Conservation (phyloP, 2,113 vertebrate species). For the Cepphus grylle region DNA sequence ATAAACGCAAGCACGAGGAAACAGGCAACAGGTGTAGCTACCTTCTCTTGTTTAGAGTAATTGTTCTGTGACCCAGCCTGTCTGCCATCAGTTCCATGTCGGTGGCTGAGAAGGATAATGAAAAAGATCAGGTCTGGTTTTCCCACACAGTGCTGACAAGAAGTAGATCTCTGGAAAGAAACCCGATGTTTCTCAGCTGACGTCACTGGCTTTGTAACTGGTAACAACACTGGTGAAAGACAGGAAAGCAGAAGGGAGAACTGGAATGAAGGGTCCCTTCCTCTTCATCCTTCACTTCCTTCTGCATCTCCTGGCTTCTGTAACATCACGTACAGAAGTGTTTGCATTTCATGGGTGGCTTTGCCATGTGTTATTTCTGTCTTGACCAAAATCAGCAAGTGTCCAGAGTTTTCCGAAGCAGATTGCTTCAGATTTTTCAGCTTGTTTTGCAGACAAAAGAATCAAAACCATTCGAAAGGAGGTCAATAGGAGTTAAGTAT, state of each 20-base stretch:
- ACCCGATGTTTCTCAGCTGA: neutral
- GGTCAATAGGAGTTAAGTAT: slow-evolving; percentile 48
- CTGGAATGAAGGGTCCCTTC: neutral
- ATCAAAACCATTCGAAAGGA: slow-evolving; percentile 36
- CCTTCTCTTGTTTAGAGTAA: neutral
- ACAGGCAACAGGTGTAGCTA: neutral
- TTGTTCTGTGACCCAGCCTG: neutral
- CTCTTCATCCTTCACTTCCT: neutral
- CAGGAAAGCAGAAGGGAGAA: neutral
- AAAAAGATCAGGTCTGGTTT: neutral
- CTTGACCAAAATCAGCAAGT: neutral
- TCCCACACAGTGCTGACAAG: neutral
- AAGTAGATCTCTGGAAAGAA: neutral
- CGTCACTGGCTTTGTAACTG: neutral
- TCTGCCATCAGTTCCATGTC: neutral
- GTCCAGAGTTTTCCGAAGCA: neutral
- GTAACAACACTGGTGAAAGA: neutral
- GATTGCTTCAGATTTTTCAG: neutral
- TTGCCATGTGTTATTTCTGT: neutral
- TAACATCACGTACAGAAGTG: neutral
- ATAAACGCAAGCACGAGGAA: neutral
- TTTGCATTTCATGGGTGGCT: neutral
- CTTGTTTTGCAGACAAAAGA: slow-evolving; percentile 42
- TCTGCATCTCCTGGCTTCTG: neutral
- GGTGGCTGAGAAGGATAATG: neutral